phyloP scores from a whole-genome alignment of 1,140 invertebrate genomes.

The Lasioglossum albipes region DNA sequence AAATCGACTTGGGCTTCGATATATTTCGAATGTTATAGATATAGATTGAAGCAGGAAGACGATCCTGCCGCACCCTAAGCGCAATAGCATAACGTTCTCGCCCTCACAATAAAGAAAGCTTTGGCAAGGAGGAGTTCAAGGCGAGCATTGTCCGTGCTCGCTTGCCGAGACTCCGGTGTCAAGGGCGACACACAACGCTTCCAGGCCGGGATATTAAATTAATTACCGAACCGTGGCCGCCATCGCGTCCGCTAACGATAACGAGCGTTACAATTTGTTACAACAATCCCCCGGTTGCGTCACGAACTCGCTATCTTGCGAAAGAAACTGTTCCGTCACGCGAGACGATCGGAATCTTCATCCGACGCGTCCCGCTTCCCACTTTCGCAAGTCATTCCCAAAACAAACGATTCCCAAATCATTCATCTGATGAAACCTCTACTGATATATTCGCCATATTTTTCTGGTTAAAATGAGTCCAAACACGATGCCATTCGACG shows the following conservation, averaged over 20 bases:
- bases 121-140: constrained; percentile 64
- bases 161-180: constrained; percentile 71
- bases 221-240: constrained; percentile 56
- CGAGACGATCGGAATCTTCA: background rate
- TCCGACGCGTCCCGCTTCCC: too few relatives aligned
- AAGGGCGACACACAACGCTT: constrained; percentile 60
- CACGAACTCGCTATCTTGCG: background rate
- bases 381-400: too few relatives aligned
- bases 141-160: constrained; percentile 73
- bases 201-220: constrained; percentile 59
- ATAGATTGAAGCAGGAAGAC: too few relatives aligned
- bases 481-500: too few relatives aligned
- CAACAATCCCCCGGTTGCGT: background rate
- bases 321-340: background rate
- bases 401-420: too few relatives aligned
- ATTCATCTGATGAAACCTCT: too few relatives aligned
- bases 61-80: too few relatives aligned
- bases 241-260: background rate
- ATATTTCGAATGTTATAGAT: too few relatives aligned
- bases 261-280: constrained; percentile 16
- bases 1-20: too few relatives aligned
- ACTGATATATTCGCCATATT: too few relatives aligned
- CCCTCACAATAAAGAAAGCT: constrained; percentile 12
- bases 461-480: too few relatives aligned
- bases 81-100: too few relatives aligned